A percentile compares a stretch with the other conserved stretches of the same genome.
Evolutionary conservation across 2,113 vertebrate genomes (phyloP).

Genomic region (Ondatra zibethicus): DNA sequence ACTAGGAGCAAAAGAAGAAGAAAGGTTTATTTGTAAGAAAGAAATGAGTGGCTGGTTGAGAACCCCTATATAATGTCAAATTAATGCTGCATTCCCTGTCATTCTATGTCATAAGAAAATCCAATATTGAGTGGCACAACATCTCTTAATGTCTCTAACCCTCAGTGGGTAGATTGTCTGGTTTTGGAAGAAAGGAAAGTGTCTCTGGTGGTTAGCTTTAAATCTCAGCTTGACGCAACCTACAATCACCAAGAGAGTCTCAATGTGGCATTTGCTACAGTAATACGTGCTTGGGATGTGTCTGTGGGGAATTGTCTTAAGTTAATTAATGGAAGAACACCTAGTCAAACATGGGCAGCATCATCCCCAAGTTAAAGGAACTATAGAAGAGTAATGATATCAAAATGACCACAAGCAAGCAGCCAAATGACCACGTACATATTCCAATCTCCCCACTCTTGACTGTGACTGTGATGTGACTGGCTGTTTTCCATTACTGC

Average conservation of each 20-base stretch:
- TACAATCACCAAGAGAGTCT: background rate
- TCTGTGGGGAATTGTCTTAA: background rate
- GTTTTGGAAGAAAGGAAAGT: background rate
- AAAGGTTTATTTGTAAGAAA: background rate
- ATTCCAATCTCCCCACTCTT: background rate
- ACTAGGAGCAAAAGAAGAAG: background rate
- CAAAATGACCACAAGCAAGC: background rate
- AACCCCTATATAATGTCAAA: background rate
- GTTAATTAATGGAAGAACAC: background rate
- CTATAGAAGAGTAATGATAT: background rate
- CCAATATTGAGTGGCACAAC: background rate
- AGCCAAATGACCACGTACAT: fast-evolving
- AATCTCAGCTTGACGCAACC: background rate
- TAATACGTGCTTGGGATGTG: background rate
- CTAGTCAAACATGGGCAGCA: background rate
- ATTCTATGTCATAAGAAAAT: background rate
- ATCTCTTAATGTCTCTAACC: background rate
- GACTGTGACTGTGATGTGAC: background rate
- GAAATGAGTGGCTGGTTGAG: background rate
- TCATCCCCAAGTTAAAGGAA: background rate
- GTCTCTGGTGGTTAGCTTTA: background rate
- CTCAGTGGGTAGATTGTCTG: background rate
- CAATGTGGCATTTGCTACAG: background rate
- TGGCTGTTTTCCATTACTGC: background rate
- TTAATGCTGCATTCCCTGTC: background rate